These are phyloP conservation scores for Aporrectodea caliginosa DNA, from an alignment of 1,140 invertebrate species.

Conservation along the genomic window DNA sequence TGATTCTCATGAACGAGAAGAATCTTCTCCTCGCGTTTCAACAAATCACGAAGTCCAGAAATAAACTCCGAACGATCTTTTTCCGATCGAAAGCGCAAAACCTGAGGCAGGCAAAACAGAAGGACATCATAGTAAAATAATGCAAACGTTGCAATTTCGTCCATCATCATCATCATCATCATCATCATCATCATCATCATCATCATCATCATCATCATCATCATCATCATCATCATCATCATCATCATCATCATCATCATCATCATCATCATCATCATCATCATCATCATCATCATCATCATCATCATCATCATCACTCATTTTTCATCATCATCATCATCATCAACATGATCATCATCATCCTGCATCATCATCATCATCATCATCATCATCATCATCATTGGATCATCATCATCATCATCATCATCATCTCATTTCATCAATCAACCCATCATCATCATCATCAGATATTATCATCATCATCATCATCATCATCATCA, in stretches of 20 bases:
- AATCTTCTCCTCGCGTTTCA: constrained; percentile 76
- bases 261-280: constrained; percentile 2
- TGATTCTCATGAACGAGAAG: constrained; percentile 64
- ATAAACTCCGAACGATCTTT: constrained; percentile 80
- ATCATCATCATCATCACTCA: not conserved
- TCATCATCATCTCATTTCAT: not conserved
- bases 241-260: constrained; percentile 21
- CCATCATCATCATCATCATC: not conserved
- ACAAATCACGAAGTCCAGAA: constrained; percentile 79
- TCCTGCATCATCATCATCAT: not conserved
- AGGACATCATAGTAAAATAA: no score
- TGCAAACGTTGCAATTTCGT: no score
- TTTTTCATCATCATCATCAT: constrained; percentile 1
- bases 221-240: constrained; percentile 10
- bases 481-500: constrained; percentile 2
- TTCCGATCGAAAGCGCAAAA: constrained; percentile 84
- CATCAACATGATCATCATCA: not conserved
- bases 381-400: not conserved
- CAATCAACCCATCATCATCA: not conserved
- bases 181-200: constrained; percentile 6
- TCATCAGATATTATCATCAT: constrained; percentile 3
- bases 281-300: constrained; percentile 9
- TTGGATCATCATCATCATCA: not conserved
- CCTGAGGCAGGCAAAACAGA: constrained; percentile 45
- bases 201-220: constrained; percentile 5